A percentile compares a stretch with the other conserved stretches of the same genome.
phyloP scores from a whole-genome alignment of 1,140 invertebrate species.

The Atta colombica region DNA sequence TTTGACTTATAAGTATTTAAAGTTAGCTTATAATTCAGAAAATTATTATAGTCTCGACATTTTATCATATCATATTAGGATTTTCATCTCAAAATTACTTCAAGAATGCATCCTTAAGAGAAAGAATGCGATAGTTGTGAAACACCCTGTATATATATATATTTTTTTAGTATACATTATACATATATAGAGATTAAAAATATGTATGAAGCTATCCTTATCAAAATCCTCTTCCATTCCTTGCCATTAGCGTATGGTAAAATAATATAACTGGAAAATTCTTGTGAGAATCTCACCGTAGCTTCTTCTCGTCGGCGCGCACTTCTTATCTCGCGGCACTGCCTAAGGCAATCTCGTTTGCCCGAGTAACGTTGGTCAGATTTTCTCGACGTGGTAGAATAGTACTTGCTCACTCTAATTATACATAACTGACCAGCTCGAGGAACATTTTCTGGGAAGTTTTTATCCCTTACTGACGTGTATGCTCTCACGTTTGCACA shows the following conservation, averaged over 20 bases:
- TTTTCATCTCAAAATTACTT: no score
- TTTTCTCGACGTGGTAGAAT: constrained; percentile 50
- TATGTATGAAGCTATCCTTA: background rate
- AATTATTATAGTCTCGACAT: no score
- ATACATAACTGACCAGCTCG: constrained; percentile 43
- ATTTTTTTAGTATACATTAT: background rate
- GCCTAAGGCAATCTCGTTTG: constrained; percentile 45
- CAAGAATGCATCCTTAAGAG: no score
- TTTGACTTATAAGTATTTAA: no score
- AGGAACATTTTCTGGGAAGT: constrained; percentile 38
- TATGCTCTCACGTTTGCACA: constrained; percentile 35
- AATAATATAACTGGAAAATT: constrained; percentile 14
- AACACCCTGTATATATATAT: no score
- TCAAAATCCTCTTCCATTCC: constrained; percentile 6
- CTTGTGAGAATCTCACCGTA: constrained; percentile 1
- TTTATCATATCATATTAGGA: no score
- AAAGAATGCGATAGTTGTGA: no score
- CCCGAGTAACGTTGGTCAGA: constrained; percentile 62
- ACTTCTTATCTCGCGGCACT: constrained; percentile 46
- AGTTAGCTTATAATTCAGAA: no score
- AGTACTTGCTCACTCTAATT: constrained; percentile 67
- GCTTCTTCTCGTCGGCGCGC: background rate
- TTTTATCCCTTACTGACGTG: constrained; percentile 33
- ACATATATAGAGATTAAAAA: background rate
- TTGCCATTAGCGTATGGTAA: background rate